These are phyloP conservation scores for Ephialtes manifestator DNA, from an alignment of 2,888 invertebrate genomes.

Conservation along the genomic window DNA sequence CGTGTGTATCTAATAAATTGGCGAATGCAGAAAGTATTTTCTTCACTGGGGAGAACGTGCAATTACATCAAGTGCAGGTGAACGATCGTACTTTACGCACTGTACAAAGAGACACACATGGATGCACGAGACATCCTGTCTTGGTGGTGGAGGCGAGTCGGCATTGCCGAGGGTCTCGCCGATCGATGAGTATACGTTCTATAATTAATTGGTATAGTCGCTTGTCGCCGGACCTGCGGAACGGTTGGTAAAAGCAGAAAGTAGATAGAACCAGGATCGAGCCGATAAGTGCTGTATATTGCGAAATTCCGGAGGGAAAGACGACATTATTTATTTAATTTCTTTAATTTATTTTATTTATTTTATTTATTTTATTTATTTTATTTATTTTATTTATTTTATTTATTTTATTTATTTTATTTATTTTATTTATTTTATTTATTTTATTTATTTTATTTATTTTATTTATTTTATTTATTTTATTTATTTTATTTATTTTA, in stretches of 20 bases:
- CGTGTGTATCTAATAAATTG: conserved; percentile 7
- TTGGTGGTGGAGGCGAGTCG: conserved; percentile 51
- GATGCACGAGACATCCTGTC: neutral
- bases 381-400: too few relatives aligned
- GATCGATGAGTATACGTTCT: conserved; percentile 67
- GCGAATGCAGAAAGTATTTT: conserved; percentile 7
- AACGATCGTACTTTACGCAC: conserved; percentile 31
- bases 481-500: too few relatives aligned
- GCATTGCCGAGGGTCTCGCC: conserved; percentile 63
- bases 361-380: too few relatives aligned
- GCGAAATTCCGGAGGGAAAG: conserved; percentile 36
- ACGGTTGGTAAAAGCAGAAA: conserved; percentile 34
- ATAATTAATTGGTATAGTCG: conserved; percentile 64
- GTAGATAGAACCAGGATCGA: neutral
- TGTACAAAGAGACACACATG: neutral
- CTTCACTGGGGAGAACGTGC: conserved; percentile 3
- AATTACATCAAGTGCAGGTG: conserved; percentile 57
- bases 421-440: too few relatives aligned
- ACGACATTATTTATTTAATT: neutral
- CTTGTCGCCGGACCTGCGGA: conserved; percentile 41
- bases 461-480: too few relatives aligned
- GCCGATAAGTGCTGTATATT: conserved; percentile 11
- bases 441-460: too few relatives aligned
- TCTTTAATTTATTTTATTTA: too few relatives aligned
- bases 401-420: too few relatives aligned